These are phyloP conservation scores for Agrochola macilenta DNA, from an alignment of 2,888 invertebrate genomes.

Conservation along the genomic window DNA sequence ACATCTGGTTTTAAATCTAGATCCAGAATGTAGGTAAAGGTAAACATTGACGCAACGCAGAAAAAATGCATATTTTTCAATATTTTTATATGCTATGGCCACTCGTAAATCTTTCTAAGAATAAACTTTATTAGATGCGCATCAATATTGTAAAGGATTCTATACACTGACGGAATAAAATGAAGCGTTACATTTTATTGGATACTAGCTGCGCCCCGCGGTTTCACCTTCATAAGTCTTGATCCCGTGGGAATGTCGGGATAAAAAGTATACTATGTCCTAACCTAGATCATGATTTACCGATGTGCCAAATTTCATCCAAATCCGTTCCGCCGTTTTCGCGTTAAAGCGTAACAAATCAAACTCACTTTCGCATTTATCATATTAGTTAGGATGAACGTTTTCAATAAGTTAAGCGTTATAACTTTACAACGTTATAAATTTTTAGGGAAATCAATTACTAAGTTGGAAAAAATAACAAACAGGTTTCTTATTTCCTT, in stretches of 20 bases:
- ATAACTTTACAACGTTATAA: background rate
- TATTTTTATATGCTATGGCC: conserved; percentile 39
- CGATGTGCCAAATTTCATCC: too few species aligned
- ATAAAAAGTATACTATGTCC: too few species aligned
- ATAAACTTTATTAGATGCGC: conserved; percentile 10
- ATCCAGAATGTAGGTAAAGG: conserved; percentile 29
- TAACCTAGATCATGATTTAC: too few species aligned
- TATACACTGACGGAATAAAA: background rate
- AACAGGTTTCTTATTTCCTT: background rate
- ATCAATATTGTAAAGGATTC: conserved; percentile 17
- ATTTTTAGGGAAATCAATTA: background rate
- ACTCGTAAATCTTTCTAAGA: conserved; percentile 40
- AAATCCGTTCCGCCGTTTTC: too few species aligned
- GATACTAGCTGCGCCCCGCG: too few species aligned
- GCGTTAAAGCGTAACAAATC: too few species aligned
- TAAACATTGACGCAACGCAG: conserved; percentile 38
- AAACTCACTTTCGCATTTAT: too few species aligned
- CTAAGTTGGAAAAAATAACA: background rate
- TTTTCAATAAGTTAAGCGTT: background rate
- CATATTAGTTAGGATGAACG: too few species aligned
- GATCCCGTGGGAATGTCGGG: too few species aligned
- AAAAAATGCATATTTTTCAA: conserved; percentile 27
- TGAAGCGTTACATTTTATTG: background rate
- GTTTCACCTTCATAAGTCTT: too few species aligned
- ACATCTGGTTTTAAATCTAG: conserved; percentile 47